These are phyloP conservation scores for Nemotelus pantherinus DNA, from an alignment of 2,888 invertebrate genomes.

Conservation along the genomic window DNA sequence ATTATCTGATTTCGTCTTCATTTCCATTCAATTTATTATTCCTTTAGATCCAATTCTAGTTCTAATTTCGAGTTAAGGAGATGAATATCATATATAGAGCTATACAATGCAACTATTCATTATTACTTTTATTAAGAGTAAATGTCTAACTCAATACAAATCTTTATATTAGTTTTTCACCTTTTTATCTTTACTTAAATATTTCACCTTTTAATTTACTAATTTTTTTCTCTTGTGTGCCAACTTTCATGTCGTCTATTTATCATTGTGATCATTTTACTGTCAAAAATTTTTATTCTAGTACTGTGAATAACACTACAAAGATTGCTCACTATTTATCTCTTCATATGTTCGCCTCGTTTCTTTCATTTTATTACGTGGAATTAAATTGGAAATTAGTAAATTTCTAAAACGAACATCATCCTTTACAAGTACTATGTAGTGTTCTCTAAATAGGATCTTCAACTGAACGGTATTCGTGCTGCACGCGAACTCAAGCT, in stretches of 20 bases:
- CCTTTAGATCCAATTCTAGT: slow-evolving; percentile 28
- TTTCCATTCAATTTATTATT: slow-evolving; percentile 23
- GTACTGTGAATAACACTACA: slow-evolving; percentile 36
- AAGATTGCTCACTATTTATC: slow-evolving; percentile 34
- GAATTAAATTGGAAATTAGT: slow-evolving; percentile 8
- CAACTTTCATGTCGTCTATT: slow-evolving; percentile 8
- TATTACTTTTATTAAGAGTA: slow-evolving; percentile 31
- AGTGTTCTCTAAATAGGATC: not conserved
- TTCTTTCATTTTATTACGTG: slow-evolving; percentile 8
- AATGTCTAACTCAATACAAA: slow-evolving; percentile 42
- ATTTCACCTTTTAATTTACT: slow-evolving; percentile 17
- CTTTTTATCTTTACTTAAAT: slow-evolving; percentile 29
- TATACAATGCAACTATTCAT: slow-evolving; percentile 36
- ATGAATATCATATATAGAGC: slow-evolving; percentile 42
- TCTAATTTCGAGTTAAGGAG: slow-evolving; percentile 32
- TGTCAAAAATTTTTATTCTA: slow-evolving; percentile 26
- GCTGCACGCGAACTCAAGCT: too few species aligned
- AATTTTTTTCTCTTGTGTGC: slow-evolving; percentile 21
- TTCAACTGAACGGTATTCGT: not conserved
- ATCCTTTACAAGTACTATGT: slow-evolving; percentile 3
- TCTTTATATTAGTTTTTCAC: slow-evolving; percentile 12
- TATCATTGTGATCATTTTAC: slow-evolving; percentile 25
- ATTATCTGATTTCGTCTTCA: slow-evolving; percentile 11
- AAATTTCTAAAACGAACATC: slow-evolving; percentile 6
- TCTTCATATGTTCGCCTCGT: slow-evolving; percentile 12